phyloP scores from a whole-genome alignment of 2,888 invertebrate species.

The Acleris emargana region DNA sequence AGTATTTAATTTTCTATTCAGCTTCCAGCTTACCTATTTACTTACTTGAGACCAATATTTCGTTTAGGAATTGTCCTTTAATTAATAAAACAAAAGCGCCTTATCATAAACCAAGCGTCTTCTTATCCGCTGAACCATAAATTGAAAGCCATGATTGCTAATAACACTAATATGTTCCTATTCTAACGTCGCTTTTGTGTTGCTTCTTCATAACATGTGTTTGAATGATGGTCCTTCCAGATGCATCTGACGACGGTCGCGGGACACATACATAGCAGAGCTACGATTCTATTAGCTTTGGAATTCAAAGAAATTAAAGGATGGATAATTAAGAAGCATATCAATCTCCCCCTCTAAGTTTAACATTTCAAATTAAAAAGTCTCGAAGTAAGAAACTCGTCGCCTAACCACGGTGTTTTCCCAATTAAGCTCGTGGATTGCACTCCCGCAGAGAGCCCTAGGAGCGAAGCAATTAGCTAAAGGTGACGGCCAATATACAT shows the following conservation, averaged over 20 bases:
- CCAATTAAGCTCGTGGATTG: slow-evolving; percentile 32
- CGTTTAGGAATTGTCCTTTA: too few relatives aligned
- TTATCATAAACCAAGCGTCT: too few relatives aligned
- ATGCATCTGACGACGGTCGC: neutral
- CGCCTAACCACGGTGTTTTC: slow-evolving; percentile 34
- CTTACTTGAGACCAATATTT: too few relatives aligned
- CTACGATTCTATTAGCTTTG: neutral
- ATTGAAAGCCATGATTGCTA: too few relatives aligned
- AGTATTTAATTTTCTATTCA: too few relatives aligned
- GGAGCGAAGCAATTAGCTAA: slow-evolving; percentile 65
- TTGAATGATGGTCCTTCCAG: neutral
- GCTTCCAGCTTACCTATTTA: too few relatives aligned
- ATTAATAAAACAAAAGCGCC: too few relatives aligned
- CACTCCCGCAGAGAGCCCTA: slow-evolving; percentile 27
- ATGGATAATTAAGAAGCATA: neutral
- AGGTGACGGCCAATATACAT: slow-evolving; percentile 62
- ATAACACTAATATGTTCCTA: too few relatives aligned
- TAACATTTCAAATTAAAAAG: slow-evolving; percentile 6
- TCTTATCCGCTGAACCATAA: too few relatives aligned
- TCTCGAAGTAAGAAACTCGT: slow-evolving; percentile 7
- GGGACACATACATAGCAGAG: neutral
- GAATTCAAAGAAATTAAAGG: neutral
- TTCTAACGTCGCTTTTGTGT: too few relatives aligned
- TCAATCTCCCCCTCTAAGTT: neutral
- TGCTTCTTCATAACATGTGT: neutral